Percentiles rank a stretch among this genome's conserved stretches.
Conservation (phyloP, 2,888 invertebrate species). For the Tridacna crocea region DNA sequence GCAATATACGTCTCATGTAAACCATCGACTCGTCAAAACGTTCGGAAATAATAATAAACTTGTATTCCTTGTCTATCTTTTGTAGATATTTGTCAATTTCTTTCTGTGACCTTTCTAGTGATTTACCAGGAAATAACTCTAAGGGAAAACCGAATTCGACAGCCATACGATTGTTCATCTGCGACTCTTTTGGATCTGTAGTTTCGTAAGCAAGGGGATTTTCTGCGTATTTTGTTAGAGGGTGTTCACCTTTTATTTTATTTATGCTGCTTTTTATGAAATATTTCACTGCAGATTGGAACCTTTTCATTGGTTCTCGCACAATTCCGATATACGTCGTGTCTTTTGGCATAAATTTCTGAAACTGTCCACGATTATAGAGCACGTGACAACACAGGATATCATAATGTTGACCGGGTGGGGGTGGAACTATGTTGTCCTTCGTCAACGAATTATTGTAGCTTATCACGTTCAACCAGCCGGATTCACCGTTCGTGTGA, state of each 20-base stretch:
- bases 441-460: constrained; percentile 41
- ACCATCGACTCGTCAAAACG: constrained; percentile 68
- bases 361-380: constrained; percentile 58
- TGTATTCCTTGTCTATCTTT: constrained; percentile 57
- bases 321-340: constrained; percentile 67
- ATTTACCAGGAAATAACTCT: constrained; percentile 44
- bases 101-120: constrained; percentile 35
- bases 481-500: constrained; percentile 43
- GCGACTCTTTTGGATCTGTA: constrained; percentile 42
- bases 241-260: constrained; percentile 39
- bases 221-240: constrained; percentile 56
- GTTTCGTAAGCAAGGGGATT: constrained; percentile 65
- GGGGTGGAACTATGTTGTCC: constrained; percentile 55
- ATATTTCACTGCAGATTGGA: constrained; percentile 64
- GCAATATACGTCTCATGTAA: constrained; percentile 55
- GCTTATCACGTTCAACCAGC: constrained; percentile 64
- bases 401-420: constrained; percentile 60
- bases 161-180: constrained; percentile 65
- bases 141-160: constrained; percentile 59
- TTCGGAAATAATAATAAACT: constrained; percentile 65
- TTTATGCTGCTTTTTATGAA: constrained; percentile 55
- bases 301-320: constrained; percentile 66
- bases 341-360: constrained; percentile 57
- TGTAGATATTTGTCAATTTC: constrained; percentile 38
- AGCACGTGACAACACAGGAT: constrained; percentile 72